Conservation (phyloP, 2,797 vertebrate genomes). For the Coluber constrictor region DNA sequence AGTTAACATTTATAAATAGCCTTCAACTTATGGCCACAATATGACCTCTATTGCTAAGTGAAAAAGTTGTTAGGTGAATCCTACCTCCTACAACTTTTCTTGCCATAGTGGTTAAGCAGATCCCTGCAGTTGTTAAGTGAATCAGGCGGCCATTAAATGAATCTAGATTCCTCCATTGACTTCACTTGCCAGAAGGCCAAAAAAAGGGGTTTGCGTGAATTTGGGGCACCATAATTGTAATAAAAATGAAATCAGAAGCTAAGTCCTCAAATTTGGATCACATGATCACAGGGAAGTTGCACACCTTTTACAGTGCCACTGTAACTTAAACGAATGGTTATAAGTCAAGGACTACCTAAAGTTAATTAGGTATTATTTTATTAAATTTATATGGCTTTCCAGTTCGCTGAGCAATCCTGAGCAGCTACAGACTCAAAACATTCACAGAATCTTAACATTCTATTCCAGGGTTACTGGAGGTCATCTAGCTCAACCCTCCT, state of each 20-base stretch:
- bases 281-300: not conserved
- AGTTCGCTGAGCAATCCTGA: not conserved
- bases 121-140: not conserved
- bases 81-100: not conserved
- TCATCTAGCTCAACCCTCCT: not conserved
- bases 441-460: not conserved
- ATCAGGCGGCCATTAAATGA: not conserved
- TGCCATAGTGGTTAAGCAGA: not conserved
- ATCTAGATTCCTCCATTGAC: not conserved
- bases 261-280: not conserved
- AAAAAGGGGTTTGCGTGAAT: not conserved
- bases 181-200: not conserved
- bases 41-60: not conserved
- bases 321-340: not conserved
- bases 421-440: not conserved
- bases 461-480: not conserved
- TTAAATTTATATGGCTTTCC: not conserved
- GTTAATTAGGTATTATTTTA: not conserved
- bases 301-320: not conserved
- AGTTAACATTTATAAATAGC: not conserved
- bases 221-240: not conserved
- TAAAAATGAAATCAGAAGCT: not conserved
- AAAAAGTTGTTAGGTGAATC: not conserved
- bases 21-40: not conserved
- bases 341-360: not conserved